phyloP scores from a whole-genome alignment of 2,797 vertebrate species.

The Pitangus sulphuratus region DNA sequence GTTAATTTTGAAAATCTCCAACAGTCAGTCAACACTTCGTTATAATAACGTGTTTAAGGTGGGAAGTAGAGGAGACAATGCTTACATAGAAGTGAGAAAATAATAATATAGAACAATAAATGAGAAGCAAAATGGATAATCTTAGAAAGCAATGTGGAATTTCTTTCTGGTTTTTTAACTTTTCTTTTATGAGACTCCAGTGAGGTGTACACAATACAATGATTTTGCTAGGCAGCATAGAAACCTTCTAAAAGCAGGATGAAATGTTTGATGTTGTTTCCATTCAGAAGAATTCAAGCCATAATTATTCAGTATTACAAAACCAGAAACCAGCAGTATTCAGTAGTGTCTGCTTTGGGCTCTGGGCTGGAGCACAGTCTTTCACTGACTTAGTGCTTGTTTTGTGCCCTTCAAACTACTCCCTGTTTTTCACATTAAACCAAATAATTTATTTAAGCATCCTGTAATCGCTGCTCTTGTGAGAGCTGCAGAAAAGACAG shows the following conservation, averaged over 20 bases:
- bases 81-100: not conserved
- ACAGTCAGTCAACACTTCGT: not conserved
- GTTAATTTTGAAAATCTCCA: not conserved
- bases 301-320: conserved; percentile 10
- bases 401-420: not conserved
- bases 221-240: not conserved
- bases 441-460: not conserved
- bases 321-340: conserved; percentile 26
- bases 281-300: not conserved
- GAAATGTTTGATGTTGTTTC: not conserved
- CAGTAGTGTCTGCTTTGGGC: not conserved
- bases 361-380: not conserved
- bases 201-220: not conserved
- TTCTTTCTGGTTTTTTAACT: not conserved
- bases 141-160: not conserved
- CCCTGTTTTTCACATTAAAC: not conserved
- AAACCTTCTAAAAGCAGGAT: not conserved
- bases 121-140: not conserved
- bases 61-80: not conserved
- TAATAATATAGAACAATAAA: not conserved
- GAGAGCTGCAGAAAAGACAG: not conserved
- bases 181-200: not conserved
- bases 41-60: not conserved
- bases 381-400: not conserved
- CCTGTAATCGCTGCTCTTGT: not conserved